These are phyloP conservation scores for Diorhabda carinulata DNA, from an alignment of 1,140 invertebrate species.

Conservation along the genomic window DNA sequence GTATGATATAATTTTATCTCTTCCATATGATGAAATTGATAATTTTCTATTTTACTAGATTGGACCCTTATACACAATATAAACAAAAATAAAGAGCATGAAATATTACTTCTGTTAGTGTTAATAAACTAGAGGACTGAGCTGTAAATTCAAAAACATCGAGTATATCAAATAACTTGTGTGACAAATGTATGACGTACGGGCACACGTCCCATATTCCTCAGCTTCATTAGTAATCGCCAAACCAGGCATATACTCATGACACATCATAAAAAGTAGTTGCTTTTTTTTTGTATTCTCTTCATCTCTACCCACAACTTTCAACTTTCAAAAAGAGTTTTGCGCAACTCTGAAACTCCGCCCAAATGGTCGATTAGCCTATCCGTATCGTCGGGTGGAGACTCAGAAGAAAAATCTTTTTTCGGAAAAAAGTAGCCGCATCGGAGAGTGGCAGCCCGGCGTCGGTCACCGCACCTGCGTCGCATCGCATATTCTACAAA, in stretches of 20 bases:
- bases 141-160: too few species aligned
- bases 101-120: too few species aligned
- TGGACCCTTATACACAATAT: too few species aligned
- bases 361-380: conserved; percentile 43
- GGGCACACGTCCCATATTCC: background rate
- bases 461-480: conserved; percentile 53
- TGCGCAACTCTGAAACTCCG: conserved; percentile 10
- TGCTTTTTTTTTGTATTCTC: conserved; percentile 6
- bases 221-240: conserved; percentile 8
- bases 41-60: too few species aligned
- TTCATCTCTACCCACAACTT: conserved; percentile 8
- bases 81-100: too few species aligned
- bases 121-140: too few species aligned
- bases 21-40: too few species aligned
- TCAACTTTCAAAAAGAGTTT: conserved; percentile 12
- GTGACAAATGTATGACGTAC: too few species aligned
- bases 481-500: conserved; percentile 34
- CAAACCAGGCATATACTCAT: conserved; percentile 8
- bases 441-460: conserved; percentile 48
- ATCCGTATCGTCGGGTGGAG: conserved; percentile 46
- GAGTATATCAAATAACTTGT: too few species aligned
- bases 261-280: conserved; percentile 16
- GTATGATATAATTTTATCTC: too few species aligned
- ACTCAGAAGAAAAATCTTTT: conserved; percentile 48
- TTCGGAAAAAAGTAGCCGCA: conserved; percentile 45